phyloP scores from a whole-genome alignment of 2,113 vertebrate species.

The Gnathonemus longibarbis region DNA sequence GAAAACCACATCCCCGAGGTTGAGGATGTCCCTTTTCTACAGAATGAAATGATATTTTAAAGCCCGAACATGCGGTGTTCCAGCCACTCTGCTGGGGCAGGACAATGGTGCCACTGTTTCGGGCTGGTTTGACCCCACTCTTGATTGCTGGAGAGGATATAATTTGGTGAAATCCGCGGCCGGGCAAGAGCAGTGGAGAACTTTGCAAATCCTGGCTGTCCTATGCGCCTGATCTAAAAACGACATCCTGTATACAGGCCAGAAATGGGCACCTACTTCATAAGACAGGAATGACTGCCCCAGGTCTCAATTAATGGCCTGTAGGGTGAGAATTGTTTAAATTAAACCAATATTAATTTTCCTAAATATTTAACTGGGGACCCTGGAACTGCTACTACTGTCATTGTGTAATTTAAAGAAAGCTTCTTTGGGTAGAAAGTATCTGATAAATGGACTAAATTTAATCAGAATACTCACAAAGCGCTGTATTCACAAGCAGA shows the following conservation, averaged over 20 bases:
- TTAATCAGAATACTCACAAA: not conserved
- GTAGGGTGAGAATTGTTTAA: not conserved
- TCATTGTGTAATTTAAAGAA: not conserved
- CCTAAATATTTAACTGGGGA: not conserved
- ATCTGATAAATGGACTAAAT: not conserved
- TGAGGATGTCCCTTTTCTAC: not conserved
- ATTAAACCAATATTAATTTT: not conserved
- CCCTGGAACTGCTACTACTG: not conserved
- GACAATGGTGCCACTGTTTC: not conserved
- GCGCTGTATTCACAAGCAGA: not conserved
- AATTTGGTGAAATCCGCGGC: not conserved
- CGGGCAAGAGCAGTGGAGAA: not conserved
- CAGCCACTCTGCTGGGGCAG: not conserved
- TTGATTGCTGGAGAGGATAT: not conserved
- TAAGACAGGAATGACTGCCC: not conserved
- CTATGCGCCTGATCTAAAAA: not conserved
- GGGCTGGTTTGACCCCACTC: not conserved
- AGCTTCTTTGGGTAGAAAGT: not conserved
- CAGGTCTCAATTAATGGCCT: not conserved
- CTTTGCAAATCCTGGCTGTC: conserved; percentile 3
- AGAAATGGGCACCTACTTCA: not conserved
- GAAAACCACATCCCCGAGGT: not conserved
- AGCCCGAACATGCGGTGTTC: not conserved
- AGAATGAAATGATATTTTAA: not conserved
- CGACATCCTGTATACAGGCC: not conserved